Percentiles rank a stretch among this genome's conserved stretches.
Conservation (phyloP, 2,888 invertebrate genomes). For the Timandra comae region DNA sequence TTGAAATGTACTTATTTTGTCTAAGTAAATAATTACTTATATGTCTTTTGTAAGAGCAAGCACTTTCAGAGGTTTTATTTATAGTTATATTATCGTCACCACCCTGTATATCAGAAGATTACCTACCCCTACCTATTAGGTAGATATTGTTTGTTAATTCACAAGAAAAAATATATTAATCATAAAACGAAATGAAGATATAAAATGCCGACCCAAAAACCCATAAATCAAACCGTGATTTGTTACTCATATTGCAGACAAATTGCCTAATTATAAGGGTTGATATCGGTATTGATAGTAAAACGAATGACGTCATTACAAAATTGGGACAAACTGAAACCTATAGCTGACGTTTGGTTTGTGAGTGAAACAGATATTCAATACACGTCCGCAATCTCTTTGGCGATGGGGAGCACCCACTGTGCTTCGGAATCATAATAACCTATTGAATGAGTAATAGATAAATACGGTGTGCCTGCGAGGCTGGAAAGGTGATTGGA, state of each 20-base stretch:
- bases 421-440: slow-evolving; percentile 38
- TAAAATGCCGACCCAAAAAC: slow-evolving; percentile 4
- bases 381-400: slow-evolving; percentile 54
- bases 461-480: slow-evolving; percentile 20
- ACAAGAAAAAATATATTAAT: too few species aligned
- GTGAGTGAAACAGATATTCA: slow-evolving; percentile 34
- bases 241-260: slow-evolving; percentile 1
- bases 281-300: slow-evolving; percentile 1
- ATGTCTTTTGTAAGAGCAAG: too few species aligned
- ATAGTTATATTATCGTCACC: too few species aligned
- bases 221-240: not conserved
- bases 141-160: too few species aligned
- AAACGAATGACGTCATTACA: slow-evolving; percentile 3
- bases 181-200: too few species aligned
- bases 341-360: slow-evolving; percentile 31
- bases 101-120: too few species aligned
- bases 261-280: slow-evolving; percentile 3
- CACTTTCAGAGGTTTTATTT: too few species aligned
- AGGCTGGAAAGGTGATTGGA: too few species aligned
- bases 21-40: too few species aligned
- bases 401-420: slow-evolving; percentile 32
- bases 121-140: too few species aligned
- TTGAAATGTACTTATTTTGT: too few species aligned
- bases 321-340: slow-evolving; percentile 5
- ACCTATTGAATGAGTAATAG: slow-evolving; percentile 28